Conservation (phyloP, 2,113 vertebrate species). For the Pterophyllum scalare region DNA sequence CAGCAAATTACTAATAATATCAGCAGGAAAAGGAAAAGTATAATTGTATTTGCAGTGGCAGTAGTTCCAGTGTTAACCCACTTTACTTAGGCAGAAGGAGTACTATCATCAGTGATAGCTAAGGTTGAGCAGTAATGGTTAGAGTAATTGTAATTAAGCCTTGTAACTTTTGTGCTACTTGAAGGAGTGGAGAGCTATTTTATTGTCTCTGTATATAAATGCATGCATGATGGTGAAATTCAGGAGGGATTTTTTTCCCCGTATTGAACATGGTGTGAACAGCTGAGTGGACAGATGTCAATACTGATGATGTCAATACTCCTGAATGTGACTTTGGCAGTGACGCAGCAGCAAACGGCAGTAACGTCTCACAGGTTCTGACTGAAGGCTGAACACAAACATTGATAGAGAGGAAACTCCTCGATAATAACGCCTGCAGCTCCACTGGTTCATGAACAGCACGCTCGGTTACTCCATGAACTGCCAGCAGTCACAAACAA, state of each 20-base stretch:
- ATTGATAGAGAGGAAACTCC: not conserved
- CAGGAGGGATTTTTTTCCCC: not conserved
- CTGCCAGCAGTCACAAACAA: constrained; percentile 9
- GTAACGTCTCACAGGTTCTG: not conserved
- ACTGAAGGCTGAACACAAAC: not conserved
- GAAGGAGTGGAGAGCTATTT: not conserved
- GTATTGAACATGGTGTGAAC: not conserved
- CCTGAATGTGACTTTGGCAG: not conserved
- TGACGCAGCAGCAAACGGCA: not conserved
- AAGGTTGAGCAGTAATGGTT: not conserved
- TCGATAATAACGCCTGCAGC: not conserved
- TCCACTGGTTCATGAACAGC: not conserved
- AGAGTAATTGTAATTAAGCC: not conserved
- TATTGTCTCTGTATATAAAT: not conserved
- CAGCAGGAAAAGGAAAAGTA: no score
- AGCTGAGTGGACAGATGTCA: not conserved
- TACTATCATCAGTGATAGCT: not conserved
- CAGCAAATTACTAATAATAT: not conserved
- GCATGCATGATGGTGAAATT: not conserved
- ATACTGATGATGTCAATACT: not conserved
- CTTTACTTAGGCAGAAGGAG: not conserved
- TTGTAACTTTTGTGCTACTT: not conserved
- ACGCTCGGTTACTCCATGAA: not conserved
- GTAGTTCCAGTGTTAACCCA: not conserved
- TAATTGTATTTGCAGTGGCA: not conserved